Base-by-base conservation (phyloP, 2,797 vertebrate genomes). In the Ctenochaetus hawaiiensis region DNA sequence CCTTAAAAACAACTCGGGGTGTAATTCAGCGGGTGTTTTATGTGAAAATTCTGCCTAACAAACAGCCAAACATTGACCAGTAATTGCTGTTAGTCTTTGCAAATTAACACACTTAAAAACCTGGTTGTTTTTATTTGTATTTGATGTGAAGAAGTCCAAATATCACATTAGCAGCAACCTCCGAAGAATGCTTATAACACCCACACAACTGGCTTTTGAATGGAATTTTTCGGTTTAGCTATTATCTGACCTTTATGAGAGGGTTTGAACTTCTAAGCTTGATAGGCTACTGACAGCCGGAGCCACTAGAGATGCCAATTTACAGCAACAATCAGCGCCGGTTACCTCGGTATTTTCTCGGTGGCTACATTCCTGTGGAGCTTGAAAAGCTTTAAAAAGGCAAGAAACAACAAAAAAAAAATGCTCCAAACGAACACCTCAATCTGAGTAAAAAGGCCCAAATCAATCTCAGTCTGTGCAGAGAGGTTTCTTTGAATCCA, bases 1-100 rank as follows among this genome's bases (percentile, higher is more conserved):
- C 23, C 20, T 67, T 51, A 41, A 65, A 70, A 75, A 64, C 39
- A n/a, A 58, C n/a, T 70, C 58, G 20, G 37, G 37, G 48, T 45
- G 22, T 6, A 41, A 34, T 51, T 54, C 57, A 65, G 64, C 54
- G 41, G 43, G 58, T 52, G 26, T 34, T 70, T 41, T 8, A 11
- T 47, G 39, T n/a, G 10, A 16, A 37, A 53, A 23, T 5, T 14
- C 11, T 10, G 11, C 47, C 39, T 0, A 60, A 39, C 23, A 34
- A 34, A 7, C 30, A 34, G 30, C 30, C 5, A 34, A 22, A 18
- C 10, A 12, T 13, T 60, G 14, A 10, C 48, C 4, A 0, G 39
- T 37, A 43, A 60, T 16, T 45, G 26, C 12, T 52, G 41, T 49
- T 18, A 13, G 6, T 30, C 8, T 1, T n/a, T 12, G 43, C 4